A percentile compares a stretch with the other conserved stretches of the same genome.
Evolutionary conservation across 2,888 invertebrate species (phyloP).

Genomic region (Poecilus cupreus): DNA sequence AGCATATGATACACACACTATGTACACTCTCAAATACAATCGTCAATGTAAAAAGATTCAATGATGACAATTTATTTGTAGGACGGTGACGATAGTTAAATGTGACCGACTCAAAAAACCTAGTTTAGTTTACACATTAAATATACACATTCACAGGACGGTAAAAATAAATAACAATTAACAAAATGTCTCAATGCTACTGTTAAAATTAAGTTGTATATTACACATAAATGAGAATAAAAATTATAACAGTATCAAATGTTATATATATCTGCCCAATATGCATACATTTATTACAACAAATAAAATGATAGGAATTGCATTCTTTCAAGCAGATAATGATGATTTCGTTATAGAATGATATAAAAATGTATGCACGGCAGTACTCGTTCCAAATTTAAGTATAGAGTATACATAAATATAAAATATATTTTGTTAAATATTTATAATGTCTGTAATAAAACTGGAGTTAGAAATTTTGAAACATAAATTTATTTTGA

Average conservation of each 20-base stretch:
- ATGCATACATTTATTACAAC: conserved; percentile 48
- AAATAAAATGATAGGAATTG: background rate
- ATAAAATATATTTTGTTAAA: conserved; percentile 29
- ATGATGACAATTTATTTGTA: conserved; percentile 40
- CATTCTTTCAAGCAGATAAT: no score
- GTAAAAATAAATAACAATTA: conserved; percentile 51
- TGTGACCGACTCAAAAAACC: conserved; percentile 11
- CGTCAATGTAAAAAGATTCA: conserved; percentile 39
- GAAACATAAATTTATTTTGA: background rate
- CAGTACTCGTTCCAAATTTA: conserved; percentile 18
- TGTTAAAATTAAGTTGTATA: conserved; percentile 35
- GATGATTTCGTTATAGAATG: background rate
- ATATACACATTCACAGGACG: conserved; percentile 52
- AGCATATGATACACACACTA: conserved; percentile 58
- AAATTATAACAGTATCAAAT: background rate
- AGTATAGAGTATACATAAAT: conserved; percentile 38
- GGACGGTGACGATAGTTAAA: conserved; percentile 50
- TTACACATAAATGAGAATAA: conserved; percentile 37
- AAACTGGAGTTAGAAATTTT: background rate
- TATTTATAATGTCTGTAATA: conserved; percentile 19
- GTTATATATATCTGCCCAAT: conserved; percentile 10
- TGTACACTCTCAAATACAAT: conserved; percentile 38
- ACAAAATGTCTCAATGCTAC: conserved; percentile 34
- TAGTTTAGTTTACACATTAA: conserved; percentile 31
- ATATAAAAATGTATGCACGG: conserved; percentile 40